Conservation (phyloP, 2,113 vertebrate species). For the Campylorhamphus procurvoides region DNA sequence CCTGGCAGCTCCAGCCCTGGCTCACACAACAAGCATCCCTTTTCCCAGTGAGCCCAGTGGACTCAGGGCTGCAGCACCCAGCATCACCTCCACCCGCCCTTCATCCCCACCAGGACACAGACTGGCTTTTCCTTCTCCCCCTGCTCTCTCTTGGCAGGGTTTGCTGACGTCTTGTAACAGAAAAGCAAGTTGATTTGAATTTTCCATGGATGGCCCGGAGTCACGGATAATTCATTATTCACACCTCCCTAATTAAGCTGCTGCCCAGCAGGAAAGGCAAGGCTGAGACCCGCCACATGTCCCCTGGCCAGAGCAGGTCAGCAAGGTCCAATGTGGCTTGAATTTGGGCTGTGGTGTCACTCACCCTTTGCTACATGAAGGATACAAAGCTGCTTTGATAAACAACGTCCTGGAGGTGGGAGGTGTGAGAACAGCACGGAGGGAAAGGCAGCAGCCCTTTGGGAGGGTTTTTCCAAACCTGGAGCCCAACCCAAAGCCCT, state of each 20-base stretch:
- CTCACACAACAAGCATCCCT: fast-evolving
- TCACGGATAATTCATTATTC: constrained; percentile 71
- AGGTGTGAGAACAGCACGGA: not conserved
- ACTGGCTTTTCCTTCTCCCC: not conserved
- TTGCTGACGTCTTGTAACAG: not conserved
- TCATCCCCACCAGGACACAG: not conserved
- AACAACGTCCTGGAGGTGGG: not conserved
- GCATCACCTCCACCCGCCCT: fast-evolving
- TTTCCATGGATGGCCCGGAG: constrained; percentile 58
- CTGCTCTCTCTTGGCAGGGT: constrained; percentile 13
- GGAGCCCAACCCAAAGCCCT: not conserved
- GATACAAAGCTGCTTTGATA: not conserved
- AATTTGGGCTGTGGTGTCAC: not conserved
- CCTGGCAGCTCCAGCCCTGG: not conserved
- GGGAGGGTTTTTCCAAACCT: not conserved
- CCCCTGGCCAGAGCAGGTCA: not conserved
- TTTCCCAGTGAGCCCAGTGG: fast-evolving
- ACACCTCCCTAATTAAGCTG: constrained; percentile 67
- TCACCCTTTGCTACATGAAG: not conserved
- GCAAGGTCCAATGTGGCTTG: not conserved
- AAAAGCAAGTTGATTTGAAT: constrained; percentile 66
- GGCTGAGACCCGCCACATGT: constrained; percentile 19
- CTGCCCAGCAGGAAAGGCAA: constrained; percentile 22
- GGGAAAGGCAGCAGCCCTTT: not conserved
- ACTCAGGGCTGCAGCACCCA: not conserved